phyloP scores from a whole-genome alignment of 1,140 invertebrate genomes.

The Macrobrachium rosenbergii region DNA sequence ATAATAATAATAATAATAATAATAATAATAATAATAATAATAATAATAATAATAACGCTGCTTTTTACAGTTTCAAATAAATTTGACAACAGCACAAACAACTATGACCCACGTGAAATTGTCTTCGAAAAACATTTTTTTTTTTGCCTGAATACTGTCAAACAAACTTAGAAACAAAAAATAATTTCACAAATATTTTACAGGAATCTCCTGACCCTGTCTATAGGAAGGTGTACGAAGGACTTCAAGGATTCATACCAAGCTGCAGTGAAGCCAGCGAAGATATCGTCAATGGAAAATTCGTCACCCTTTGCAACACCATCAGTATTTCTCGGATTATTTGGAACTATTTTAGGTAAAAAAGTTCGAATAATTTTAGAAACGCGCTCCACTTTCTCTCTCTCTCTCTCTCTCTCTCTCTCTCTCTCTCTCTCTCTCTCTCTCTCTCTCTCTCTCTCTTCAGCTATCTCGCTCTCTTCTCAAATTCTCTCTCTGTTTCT shows the following conservation, averaged over 20 bases:
- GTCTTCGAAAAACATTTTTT: background rate
- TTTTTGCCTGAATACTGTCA: background rate
- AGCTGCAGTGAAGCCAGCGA: slow-evolving; percentile 10
- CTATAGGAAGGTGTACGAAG: background rate
- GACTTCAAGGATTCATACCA: background rate
- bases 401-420: background rate
- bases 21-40: no score
- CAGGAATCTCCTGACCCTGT: slow-evolving; percentile 8
- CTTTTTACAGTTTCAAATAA: no score
- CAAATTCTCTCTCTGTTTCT: no score
- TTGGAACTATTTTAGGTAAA: background rate
- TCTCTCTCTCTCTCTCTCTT: no score
- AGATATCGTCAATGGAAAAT: background rate
- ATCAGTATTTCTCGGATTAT: slow-evolving; percentile 22
- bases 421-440: no score
- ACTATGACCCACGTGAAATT: background rate
- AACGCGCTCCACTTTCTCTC: background rate
- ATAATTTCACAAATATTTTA: background rate
- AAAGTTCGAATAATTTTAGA: background rate
- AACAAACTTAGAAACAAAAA: background rate
- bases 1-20: no score
- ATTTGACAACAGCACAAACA: no score
- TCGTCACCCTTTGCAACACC: slow-evolving; percentile 9
- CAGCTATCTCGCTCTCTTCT: no score
- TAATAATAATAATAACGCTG: no score